A percentile compares a stretch with the other conserved stretches of the same genome.
phyloP scores from a whole-genome alignment of 2,113 vertebrate species.

The Scopus umbretta region DNA sequence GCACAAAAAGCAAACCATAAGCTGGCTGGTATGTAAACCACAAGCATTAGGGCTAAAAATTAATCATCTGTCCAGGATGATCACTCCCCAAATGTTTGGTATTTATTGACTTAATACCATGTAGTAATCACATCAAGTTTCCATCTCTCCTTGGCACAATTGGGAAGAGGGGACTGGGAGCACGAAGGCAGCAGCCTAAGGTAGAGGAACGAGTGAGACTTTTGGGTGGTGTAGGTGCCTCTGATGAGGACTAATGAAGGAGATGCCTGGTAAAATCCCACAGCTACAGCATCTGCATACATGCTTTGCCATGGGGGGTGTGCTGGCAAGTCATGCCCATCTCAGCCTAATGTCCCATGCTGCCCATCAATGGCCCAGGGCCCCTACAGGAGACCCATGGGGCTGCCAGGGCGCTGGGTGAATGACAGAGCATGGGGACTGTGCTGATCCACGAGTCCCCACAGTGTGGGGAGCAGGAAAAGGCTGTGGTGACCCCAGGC shows the following conservation, averaged over 20 bases:
- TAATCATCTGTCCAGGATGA: background rate
- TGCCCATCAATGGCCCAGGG: rapidly evolving
- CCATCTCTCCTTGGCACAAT: background rate
- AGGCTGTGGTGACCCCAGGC: background rate
- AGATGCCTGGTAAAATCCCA: background rate
- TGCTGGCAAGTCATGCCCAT: background rate
- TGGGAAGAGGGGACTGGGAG: background rate
- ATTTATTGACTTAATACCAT: too few species aligned
- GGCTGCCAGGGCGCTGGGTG: background rate
- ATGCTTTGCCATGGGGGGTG: background rate
- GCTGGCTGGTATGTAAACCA: background rate
- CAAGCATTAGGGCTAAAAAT: background rate
- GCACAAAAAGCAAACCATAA: background rate
- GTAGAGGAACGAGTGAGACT: background rate
- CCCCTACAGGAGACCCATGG: rapidly evolving
- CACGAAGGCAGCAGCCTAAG: background rate
- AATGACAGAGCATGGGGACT: rapidly evolving
- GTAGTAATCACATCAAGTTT: background rate
- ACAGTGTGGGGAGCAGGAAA: rapidly evolving
- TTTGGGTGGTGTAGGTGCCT: background rate
- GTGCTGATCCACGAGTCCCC: background rate
- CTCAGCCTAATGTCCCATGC: background rate
- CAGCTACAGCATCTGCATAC: background rate
- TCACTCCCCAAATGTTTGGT: too few species aligned
- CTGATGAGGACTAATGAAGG: background rate